Base-by-base conservation (phyloP, 2,888 invertebrate genomes). In the Apantesis nais region DNA sequence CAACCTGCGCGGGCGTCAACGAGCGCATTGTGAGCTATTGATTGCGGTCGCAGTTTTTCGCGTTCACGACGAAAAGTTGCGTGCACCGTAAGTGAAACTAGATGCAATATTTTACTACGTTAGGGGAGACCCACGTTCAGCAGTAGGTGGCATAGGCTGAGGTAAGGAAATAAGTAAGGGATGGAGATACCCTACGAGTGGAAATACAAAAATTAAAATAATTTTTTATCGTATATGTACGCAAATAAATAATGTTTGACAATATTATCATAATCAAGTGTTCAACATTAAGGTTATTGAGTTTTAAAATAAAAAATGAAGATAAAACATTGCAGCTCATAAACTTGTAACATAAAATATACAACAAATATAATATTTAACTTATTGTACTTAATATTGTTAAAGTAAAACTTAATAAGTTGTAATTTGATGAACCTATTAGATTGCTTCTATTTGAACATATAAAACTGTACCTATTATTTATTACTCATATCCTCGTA, bases 31-130 rank as follows among this genome's bases (percentile, higher is more conserved):
- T 86, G 83, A 82, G 83, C 85, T 83, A 85, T 84, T 85, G 89
- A 91, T 90, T 87, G 86, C 89, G 86, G 85, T 88, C 87, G 88
- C 88, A 85, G 84, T n/a, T n/a, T n/a, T n/a, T 88, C 86, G 85
- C 83, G 85, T 89, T 87, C 87, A 83, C 86, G 82, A 80, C 85
- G 87, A 90, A 91, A 90, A 92, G 92, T 88, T 79, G 75, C 78
- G 83, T 83, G 83, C 86, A 89, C 88, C 85, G 89, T 90, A 88
- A 90, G 87, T 90, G 85, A 86, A 80, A 83, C 82, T 78, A 81
- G 79, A 82, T 76, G 76, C 70, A 72, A 72, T 72, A 77, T 77
- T 75, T 74, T 72, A 73, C 74, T 73, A 78, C 75, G 79, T 79
- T 84, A 76, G 76, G 44, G 31, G n/a, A 37, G n/a, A n/a, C 16